A percentile compares a stretch with the other conserved stretches of the same genome.
These are phyloP conservation scores for Labeo rohita DNA, from an alignment of 2,113 vertebrate species.

Conservation along the genomic window DNA sequence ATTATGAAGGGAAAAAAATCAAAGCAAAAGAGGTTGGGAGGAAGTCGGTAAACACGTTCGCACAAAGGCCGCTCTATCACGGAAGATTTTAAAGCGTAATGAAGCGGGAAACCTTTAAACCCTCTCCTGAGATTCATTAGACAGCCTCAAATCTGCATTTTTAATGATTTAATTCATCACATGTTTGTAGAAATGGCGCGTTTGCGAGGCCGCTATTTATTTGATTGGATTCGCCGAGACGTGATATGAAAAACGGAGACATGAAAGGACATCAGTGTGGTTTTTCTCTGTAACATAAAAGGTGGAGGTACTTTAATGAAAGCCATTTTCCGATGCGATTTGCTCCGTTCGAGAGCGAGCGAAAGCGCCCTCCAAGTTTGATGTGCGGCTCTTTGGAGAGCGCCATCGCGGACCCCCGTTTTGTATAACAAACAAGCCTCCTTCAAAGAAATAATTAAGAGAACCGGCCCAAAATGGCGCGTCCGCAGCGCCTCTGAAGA, in stretches of 20 bases:
- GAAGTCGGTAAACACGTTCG: conserved; percentile 74
- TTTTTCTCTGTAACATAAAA: conserved; percentile 54
- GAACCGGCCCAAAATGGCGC: conserved; percentile 91
- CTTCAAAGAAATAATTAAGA: conserved; percentile 93
- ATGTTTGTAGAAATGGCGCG: conserved; percentile 65
- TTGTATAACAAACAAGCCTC: conserved; percentile 90
- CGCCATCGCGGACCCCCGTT: conserved; percentile 64
- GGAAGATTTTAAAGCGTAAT: conserved; percentile 78
- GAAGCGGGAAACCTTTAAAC: conserved; percentile 73
- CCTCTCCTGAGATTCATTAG: conserved; percentile 75
- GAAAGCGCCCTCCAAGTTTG: conserved; percentile 61
- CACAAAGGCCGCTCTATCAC: conserved; percentile 69
- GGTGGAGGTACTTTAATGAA: conserved; percentile 62
- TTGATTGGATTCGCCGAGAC: conserved; percentile 66
- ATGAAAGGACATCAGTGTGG: conserved; percentile 46
- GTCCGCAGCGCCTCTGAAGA: conserved; percentile 88
- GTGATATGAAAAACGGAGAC: conserved; percentile 51
- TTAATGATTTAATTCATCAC: conserved; percentile 79
- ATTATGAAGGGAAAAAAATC: conserved; percentile 73
- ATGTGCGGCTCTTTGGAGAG: conserved; percentile 61
- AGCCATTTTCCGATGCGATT: conserved; percentile 59
- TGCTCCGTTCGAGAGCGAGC: conserved; percentile 54
- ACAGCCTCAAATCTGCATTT: conserved; percentile 78
- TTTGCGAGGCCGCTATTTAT: conserved; percentile 71
- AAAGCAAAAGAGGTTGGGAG: conserved; percentile 73